Evolutionary conservation across 2,797 vertebrate species (phyloP).

Genomic region (Astyanax mexicanus): DNA sequence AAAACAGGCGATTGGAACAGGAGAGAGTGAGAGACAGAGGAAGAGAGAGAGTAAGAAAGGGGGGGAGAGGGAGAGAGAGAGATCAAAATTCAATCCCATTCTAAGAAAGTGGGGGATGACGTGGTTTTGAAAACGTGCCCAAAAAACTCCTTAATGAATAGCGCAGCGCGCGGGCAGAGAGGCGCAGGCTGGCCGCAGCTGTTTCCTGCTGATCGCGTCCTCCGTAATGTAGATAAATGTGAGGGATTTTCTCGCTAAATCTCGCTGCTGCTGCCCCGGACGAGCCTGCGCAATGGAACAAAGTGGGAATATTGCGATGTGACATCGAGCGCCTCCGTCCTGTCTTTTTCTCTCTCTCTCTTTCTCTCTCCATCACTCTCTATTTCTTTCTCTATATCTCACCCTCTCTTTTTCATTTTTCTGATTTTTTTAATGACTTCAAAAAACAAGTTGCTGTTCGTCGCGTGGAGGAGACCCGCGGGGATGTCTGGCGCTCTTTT

Average conservation of each 20-base stretch:
- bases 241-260: conserved; percentile 99
- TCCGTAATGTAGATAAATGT: conserved; percentile 99
- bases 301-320: conserved; percentile 99
- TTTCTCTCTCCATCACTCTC: conserved; percentile 62
- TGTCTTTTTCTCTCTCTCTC: conserved; percentile 87
- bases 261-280: conserved; percentile 98
- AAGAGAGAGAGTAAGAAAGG: neutral
- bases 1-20: no score
- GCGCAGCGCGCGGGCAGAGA: conserved; percentile 96
- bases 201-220: conserved; percentile 99
- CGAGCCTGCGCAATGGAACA: conserved; percentile 99
- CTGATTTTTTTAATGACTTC: conserved; percentile 92
- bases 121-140: conserved; percentile 97
- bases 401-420: conserved; percentile 64
- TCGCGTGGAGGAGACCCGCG: conserved; percentile 95
- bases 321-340: conserved; percentile 96
- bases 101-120: conserved; percentile 88
- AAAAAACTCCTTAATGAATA: conserved; percentile 96
- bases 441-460: conserved; percentile 98
- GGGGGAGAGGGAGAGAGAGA: conserved; percentile 61
- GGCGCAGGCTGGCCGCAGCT: conserved; percentile 97
- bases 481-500: conserved; percentile 95
- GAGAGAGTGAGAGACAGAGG: neutral
- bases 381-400: conserved; percentile 80
- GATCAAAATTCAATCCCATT: conserved; percentile 82